phyloP scores from a whole-genome alignment of 1,140 invertebrate genomes.

The Megalonaias nervosa region DNA sequence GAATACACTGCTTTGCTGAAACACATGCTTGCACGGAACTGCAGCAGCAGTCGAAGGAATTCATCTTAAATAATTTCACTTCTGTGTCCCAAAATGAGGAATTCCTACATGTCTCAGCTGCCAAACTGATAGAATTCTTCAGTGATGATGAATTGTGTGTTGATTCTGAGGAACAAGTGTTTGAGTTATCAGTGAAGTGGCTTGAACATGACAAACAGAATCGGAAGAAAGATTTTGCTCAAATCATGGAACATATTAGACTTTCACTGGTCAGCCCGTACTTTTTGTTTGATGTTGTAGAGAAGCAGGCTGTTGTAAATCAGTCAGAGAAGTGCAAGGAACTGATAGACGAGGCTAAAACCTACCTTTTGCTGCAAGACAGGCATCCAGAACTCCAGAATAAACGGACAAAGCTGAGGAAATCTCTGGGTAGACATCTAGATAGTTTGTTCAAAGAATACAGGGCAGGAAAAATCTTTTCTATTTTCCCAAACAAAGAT shows the following conservation, averaged over 20 bases:
- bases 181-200: constrained; percentile 73
- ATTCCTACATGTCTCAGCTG: constrained; percentile 70
- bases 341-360: constrained; percentile 74
- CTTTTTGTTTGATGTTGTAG: constrained; percentile 74
- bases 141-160: constrained; percentile 73
- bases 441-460: no score
- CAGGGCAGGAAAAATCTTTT: no score
- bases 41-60: constrained; percentile 72
- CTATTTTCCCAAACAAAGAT: no score
- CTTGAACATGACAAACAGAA: constrained; percentile 68
- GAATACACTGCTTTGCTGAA: constrained; percentile 77
- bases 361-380: constrained; percentile 74
- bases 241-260: constrained; percentile 74
- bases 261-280: constrained; percentile 75
- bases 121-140: constrained; percentile 73
- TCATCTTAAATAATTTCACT: constrained; percentile 61
- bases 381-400: constrained; percentile 68
- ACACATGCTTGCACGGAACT: constrained; percentile 74
- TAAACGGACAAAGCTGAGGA: constrained; percentile 68
- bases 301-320: constrained; percentile 67
- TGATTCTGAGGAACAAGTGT: constrained; percentile 75
- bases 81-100: constrained; percentile 71
- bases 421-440: constrained; percentile 54
- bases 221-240: constrained; percentile 43
- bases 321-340: constrained; percentile 62